Evolutionary conservation across 2,113 vertebrate genomes (phyloP), one percentile per base, ranked within the genome.

Genomic region (Thymallus thymallus): DNA sequence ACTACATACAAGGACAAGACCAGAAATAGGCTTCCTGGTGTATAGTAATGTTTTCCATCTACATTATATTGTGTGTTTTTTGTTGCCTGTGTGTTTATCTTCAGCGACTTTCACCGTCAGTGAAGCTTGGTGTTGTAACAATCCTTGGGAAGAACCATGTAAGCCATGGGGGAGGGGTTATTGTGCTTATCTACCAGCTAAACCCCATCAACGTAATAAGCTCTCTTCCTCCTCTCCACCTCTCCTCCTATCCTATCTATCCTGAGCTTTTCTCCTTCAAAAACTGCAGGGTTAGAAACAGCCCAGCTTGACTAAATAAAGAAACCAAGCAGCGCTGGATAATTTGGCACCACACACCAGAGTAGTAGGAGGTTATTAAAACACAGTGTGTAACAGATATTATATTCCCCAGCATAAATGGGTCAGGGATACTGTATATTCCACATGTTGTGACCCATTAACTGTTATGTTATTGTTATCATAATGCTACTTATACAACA

Each of bases 291-390:
- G 63, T 58, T 63, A 66, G 26, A 68, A 68, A 74, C 68, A 74
- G 73, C 29, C 30, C 14, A 6, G 10, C 46, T 41, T 69, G 46
- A 51, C 55, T 68, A 74, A 68, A 74, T 32, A 56, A 68, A 68
- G 73, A 61, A 58, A 56, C 22, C 18, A 32, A 67, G 64, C 64
- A 35, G 32, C 41, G 32, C 46, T 32, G 22, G 51, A 35, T 68
- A 58, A 68, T 74, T 74, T 68, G 67, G 64, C 48, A 32, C 48
- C 58, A 24, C 35, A 41, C 35, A 12, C 51, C 51, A 58, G 64
- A 68, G 51, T 68, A 74, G 13, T 24, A 24, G 23, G 60, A 24
- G 41, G 35, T 46, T 63, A 73, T 73, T 73, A 73, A 73, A 73
- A 18, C 61, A 41, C 35, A 41, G 35, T 64, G 71, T 48, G 60